Percentiles rank a stretch among this genome's conserved stretches.
Conservation (phyloP, 2,113 vertebrate genomes). For the Neodontobutis hainanensis region DNA sequence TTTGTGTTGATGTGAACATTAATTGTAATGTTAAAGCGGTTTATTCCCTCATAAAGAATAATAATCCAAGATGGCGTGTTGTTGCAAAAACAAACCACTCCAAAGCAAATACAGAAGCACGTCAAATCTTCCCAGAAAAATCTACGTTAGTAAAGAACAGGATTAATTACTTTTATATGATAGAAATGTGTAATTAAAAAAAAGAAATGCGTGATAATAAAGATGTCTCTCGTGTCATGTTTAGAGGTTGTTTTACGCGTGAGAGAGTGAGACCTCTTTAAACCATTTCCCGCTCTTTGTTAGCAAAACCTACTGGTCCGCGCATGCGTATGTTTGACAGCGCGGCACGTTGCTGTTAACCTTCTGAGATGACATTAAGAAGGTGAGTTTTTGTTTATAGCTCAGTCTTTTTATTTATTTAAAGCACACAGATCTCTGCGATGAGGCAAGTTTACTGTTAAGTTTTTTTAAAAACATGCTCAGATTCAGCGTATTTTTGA, state of each 20-base stretch:
- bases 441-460: too few species aligned
- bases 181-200: too few species aligned
- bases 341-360: neutral
- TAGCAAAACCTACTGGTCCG: constrained; percentile 43
- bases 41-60: neutral
- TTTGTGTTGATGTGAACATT: neutral
- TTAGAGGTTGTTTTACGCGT: neutral
- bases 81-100: neutral
- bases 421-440: too few species aligned
- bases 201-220: neutral
- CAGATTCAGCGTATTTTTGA: too few species aligned
- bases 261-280: constrained; percentile 15
- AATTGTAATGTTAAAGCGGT: neutral
- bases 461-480: too few species aligned
- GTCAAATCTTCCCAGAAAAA: too few species aligned
- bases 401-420: too few species aligned
- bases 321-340: constrained; percentile 18
- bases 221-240: neutral
- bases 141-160: too few species aligned
- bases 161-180: too few species aligned
- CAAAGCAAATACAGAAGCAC: neutral
- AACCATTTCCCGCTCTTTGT: rapidly evolving
- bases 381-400: constrained; percentile 1
- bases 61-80: constrained; percentile 14
- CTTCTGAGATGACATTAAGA: neutral